A percentile compares a stretch with the other conserved stretches of the same genome.
These are phyloP conservation scores for Pampus argenteus DNA, from an alignment of 2,797 vertebrate species.

Conservation along the genomic window DNA sequence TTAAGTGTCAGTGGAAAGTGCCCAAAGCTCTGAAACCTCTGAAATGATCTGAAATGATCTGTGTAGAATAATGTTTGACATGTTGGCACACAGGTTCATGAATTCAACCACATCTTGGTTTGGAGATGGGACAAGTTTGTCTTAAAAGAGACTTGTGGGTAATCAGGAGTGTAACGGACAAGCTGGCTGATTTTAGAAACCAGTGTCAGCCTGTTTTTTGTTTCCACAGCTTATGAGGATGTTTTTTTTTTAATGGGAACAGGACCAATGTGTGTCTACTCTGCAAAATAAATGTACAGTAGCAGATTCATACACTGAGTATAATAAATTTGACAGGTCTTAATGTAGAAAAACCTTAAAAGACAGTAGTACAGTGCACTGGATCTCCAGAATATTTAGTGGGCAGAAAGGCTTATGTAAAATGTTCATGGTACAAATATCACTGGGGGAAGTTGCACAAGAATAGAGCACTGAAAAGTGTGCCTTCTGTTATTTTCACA, in stretches of 20 bases:
- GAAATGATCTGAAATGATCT: slow-evolving; percentile 17
- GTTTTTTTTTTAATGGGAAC: slow-evolving; percentile 1
- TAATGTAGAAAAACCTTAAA: not conserved
- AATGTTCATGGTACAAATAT: slow-evolving; percentile 28
- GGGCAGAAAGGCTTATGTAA: slow-evolving; percentile 25
- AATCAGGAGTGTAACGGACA: slow-evolving; percentile 14
- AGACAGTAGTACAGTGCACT: not conserved
- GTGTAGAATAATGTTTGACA: slow-evolving; percentile 20
- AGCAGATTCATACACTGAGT: not conserved
- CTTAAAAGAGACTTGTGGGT: slow-evolving; percentile 14
- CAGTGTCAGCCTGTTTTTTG: not conserved
- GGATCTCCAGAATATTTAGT: slow-evolving; percentile 12
- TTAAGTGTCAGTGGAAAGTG: slow-evolving; percentile 22
- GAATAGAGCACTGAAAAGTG: slow-evolving; percentile 48
- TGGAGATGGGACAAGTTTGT: slow-evolving; percentile 16
- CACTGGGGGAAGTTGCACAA: slow-evolving; percentile 56
- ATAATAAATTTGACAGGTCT: not conserved
- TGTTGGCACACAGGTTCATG: slow-evolving; percentile 21
- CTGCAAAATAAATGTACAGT: not conserved
- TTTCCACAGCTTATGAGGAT: not conserved
- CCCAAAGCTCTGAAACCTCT: not conserved
- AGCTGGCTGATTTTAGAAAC: not conserved
- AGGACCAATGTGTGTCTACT: not conserved
- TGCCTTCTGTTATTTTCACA: slow-evolving; percentile 63
- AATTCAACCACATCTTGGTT: slow-evolving; percentile 18